Evolutionary conservation across 2,113 vertebrate species (phyloP).

Genomic region (Cyprinus carpio): DNA sequence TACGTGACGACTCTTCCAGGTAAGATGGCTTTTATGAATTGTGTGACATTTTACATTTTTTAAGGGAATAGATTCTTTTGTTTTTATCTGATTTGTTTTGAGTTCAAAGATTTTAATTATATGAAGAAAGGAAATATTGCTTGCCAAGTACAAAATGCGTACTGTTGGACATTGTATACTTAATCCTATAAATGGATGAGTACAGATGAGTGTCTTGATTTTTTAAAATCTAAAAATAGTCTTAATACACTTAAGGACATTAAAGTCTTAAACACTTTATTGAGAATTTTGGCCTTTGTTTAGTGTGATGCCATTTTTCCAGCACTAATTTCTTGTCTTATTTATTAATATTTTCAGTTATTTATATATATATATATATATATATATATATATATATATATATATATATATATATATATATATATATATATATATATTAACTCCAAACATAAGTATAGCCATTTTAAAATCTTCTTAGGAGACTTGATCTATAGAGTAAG

Average conservation of each 20-base stretch:
- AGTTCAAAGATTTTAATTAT: neutral
- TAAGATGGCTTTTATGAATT: constrained; percentile 58
- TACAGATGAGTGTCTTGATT: constrained; percentile 50
- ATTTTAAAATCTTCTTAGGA: neutral
- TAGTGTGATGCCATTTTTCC: neutral
- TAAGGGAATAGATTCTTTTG: too few species aligned
- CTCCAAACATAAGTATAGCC: neutral
- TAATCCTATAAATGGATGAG: constrained; percentile 56
- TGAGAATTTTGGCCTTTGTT: constrained; percentile 19
- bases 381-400: too few species aligned
- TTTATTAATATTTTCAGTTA: neutral
- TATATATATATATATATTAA: too few species aligned
- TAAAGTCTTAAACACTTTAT: constrained; percentile 41
- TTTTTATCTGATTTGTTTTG: neutral
- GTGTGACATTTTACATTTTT: neutral
- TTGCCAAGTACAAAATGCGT: constrained; percentile 20
- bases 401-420: too few species aligned
- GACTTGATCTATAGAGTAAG: neutral
- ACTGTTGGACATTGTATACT: constrained; percentile 36
- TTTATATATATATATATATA: too few species aligned
- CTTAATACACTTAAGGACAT: constrained; percentile 53
- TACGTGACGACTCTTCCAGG: constrained; percentile 84
- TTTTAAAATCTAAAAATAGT: constrained; percentile 51
- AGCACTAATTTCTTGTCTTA: neutral
- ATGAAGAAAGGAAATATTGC: neutral